Conservation (phyloP, 2,888 invertebrate genomes). For the Heteropelma amictum region DNA sequence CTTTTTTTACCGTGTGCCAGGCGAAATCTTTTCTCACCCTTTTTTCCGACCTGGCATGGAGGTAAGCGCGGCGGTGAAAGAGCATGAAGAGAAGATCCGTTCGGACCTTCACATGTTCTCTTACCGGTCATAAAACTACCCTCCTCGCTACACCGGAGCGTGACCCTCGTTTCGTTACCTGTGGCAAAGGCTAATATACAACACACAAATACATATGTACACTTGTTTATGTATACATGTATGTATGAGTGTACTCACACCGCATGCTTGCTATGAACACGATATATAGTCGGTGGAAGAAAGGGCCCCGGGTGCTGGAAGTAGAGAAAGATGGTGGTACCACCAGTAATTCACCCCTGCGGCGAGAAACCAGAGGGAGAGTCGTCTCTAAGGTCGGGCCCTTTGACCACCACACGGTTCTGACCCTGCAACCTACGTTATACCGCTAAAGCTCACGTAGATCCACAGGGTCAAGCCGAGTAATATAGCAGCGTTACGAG, state of each 20-base stretch:
- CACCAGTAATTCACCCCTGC: slow-evolving; percentile 53
- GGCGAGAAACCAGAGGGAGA: slow-evolving; percentile 52
- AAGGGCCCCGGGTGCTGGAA: background rate
- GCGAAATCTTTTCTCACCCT: background rate
- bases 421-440: slow-evolving; percentile 43
- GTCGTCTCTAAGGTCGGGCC: slow-evolving; percentile 52
- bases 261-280: slow-evolving; percentile 16
- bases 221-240: slow-evolving; percentile 6
- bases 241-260: slow-evolving; percentile 11
- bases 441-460: slow-evolving; percentile 34
- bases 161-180: slow-evolving; percentile 60
- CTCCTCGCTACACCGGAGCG: slow-evolving; percentile 38
- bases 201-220: slow-evolving; percentile 20
- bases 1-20: slow-evolving; percentile 3
- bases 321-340: slow-evolving; percentile 29
- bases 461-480: slow-evolving; percentile 28
- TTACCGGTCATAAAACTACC: slow-evolving; percentile 63
- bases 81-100: slow-evolving; percentile 34
- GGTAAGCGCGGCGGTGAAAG: slow-evolving; percentile 21
- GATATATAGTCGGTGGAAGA: slow-evolving; percentile 7
- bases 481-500: slow-evolving; percentile 14
- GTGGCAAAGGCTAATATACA: slow-evolving; percentile 3
- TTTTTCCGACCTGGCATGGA: slow-evolving; percentile 17
- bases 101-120: slow-evolving; percentile 56
- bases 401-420: slow-evolving; percentile 45